phyloP scores from a whole-genome alignment of 2,888 invertebrate genomes.

The Chymomyza procnemis region DNA sequence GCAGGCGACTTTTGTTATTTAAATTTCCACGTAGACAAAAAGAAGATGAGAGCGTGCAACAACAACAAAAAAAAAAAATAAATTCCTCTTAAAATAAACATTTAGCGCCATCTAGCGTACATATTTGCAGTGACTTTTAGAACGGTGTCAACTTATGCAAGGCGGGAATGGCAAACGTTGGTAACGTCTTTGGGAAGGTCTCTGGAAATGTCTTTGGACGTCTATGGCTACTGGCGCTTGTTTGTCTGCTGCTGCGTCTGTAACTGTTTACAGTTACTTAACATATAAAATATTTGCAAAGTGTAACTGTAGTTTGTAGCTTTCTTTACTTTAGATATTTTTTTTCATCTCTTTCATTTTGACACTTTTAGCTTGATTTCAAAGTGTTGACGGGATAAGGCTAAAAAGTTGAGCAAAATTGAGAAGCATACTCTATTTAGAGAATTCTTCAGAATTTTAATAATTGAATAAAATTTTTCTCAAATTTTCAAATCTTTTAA shows the following conservation, averaged over 20 bases:
- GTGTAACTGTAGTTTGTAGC: conserved; percentile 7
- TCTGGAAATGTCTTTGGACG: background rate
- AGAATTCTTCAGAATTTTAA: background rate
- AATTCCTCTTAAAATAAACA: conserved; percentile 54
- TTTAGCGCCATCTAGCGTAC: conserved; percentile 27
- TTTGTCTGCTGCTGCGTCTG: background rate
- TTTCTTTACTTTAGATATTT: background rate
- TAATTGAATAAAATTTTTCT: no score
- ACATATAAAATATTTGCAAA: conserved; percentile 60
- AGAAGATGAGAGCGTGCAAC: conserved; percentile 13
- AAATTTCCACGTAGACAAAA: conserved; percentile 24
- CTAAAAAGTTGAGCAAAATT: background rate
- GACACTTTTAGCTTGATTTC: background rate
- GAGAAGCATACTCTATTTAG: background rate
- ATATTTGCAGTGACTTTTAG: background rate
- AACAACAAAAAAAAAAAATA: conserved; percentile 15
- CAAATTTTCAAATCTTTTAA: no score
- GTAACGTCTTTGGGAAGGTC: background rate
- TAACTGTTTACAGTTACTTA: conserved; percentile 65
- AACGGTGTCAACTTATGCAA: background rate
- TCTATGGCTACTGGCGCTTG: conserved; percentile 27
- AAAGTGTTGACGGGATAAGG: background rate
- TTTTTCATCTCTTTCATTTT: background rate
- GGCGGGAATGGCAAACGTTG: conserved; percentile 15
- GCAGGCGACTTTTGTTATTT: conserved; percentile 39